Evolutionary conservation across 2,888 invertebrate species (phyloP).

Genomic region (Polia nebulosa): DNA sequence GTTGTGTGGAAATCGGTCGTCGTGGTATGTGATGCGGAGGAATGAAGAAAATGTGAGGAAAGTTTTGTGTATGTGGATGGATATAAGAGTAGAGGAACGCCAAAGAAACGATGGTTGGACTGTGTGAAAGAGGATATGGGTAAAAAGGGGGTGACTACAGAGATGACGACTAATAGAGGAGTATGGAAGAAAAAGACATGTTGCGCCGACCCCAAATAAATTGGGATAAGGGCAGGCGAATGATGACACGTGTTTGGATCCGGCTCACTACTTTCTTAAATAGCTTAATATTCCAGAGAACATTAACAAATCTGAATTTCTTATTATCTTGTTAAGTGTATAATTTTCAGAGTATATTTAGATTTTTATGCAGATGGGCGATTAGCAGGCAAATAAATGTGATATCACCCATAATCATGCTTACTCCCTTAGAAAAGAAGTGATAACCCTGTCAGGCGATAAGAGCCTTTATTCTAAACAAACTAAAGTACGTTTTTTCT

Average conservation of each 20-base stretch:
- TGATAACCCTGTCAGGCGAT: constrained; percentile 74
- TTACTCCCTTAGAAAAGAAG: constrained; percentile 52
- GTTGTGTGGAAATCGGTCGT: too few species aligned
- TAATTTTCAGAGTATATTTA: constrained; percentile 44
- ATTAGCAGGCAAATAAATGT: constrained; percentile 28
- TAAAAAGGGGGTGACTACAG: too few species aligned
- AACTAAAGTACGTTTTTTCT: constrained; percentile 89
- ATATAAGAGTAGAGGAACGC: too few species aligned
- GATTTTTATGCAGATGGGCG: constrained; percentile 41
- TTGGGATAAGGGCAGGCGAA: too few species aligned
- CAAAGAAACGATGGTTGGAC: too few species aligned
- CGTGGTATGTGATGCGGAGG: too few species aligned
- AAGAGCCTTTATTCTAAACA: constrained; percentile 80
- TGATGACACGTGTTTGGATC: background rate
- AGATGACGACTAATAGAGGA: too few species aligned
- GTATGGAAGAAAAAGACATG: too few species aligned
- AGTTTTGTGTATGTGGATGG: too few species aligned
- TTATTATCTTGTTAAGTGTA: constrained; percentile 21
- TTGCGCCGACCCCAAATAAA: too few species aligned
- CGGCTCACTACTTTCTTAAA: background rate
- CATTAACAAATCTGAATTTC: constrained; percentile 1
- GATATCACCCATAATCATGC: constrained; percentile 24
- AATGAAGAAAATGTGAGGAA: too few species aligned
- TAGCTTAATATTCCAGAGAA: constrained; percentile 1
- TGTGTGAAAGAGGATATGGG: too few species aligned